Evolutionary conservation across 2,113 vertebrate genomes (phyloP).

Genomic region (Microcebus tavaratra): DNA sequence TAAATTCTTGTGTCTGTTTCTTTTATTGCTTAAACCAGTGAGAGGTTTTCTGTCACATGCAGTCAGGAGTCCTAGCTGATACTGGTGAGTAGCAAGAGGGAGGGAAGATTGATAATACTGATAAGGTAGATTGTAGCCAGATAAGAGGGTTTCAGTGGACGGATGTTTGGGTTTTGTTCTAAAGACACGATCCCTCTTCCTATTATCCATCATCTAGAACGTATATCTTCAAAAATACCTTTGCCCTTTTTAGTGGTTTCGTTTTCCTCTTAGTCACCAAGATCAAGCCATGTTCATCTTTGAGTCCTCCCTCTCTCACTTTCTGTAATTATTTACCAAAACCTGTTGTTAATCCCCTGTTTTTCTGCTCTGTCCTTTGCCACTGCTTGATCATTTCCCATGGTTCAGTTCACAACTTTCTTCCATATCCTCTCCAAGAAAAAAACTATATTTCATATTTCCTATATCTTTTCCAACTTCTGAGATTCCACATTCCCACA

Average conservation of each 20-base stretch:
- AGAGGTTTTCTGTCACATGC: not conserved
- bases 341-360: constrained; percentile 13
- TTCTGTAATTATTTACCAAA: constrained; percentile 76
- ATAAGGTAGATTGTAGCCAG: not conserved
- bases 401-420: not conserved
- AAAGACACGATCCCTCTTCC: not conserved
- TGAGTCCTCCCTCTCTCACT: constrained; percentile 38
- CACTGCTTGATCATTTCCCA: constrained; percentile 38
- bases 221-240: constrained; percentile 62
- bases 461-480: not conserved
- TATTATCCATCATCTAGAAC: not conserved
- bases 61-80: not conserved
- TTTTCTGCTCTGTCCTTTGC: constrained; percentile 33
- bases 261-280: constrained; percentile 59
- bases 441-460: not conserved
- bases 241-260: constrained; percentile 68
- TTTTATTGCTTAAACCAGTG: constrained; percentile 34
- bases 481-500: not conserved
- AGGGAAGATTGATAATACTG: not conserved
- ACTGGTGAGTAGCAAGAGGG: not conserved
- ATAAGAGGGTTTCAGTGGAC: not conserved
- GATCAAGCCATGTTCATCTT: constrained; percentile 40
- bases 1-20: constrained; percentile 15
- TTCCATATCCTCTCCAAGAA: not conserved
- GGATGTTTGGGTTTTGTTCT: constrained; percentile 23